Conservation (phyloP, 2,888 invertebrate species). For the Dicyrtoma fusca region DNA sequence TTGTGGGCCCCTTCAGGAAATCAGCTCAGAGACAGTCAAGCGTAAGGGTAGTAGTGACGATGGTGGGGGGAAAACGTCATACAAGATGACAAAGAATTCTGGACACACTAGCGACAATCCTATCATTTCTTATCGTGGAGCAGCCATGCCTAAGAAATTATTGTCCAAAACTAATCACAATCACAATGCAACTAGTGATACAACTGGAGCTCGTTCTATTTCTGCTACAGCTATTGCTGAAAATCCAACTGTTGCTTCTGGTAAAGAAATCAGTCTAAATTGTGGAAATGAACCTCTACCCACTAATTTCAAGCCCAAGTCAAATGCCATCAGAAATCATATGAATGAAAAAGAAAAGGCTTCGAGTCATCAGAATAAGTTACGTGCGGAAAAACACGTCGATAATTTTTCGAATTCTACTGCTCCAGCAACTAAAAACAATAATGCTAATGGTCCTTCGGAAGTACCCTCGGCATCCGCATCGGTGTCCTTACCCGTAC, state of each 20-base stretch:
- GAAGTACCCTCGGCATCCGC: background rate
- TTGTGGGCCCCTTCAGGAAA: too few species aligned
- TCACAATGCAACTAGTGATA: background rate
- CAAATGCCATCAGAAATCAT: conserved; percentile 28
- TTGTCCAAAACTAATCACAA: background rate
- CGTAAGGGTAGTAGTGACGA: too few species aligned
- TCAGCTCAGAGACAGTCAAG: too few species aligned
- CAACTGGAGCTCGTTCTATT: background rate
- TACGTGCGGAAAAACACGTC: conserved; percentile 1
- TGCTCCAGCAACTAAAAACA: too few species aligned
- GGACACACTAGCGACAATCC: too few species aligned
- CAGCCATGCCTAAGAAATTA: conserved; percentile 2
- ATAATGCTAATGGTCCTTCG: background rate
- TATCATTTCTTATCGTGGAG: background rate
- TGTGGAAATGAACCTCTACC: conserved; percentile 24
- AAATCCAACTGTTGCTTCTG: background rate
- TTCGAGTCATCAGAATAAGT: background rate
- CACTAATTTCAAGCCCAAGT: conserved; percentile 21
- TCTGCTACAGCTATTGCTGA: background rate
- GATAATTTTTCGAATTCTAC: too few species aligned
- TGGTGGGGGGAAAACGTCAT: too few species aligned
- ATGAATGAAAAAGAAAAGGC: conserved; percentile 19
- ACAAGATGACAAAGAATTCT: too few species aligned
- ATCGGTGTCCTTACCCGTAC: background rate
- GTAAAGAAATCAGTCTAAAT: conserved; percentile 2